Conservation (phyloP, 2,113 vertebrate genomes). For the Siniperca knerii region DNA sequence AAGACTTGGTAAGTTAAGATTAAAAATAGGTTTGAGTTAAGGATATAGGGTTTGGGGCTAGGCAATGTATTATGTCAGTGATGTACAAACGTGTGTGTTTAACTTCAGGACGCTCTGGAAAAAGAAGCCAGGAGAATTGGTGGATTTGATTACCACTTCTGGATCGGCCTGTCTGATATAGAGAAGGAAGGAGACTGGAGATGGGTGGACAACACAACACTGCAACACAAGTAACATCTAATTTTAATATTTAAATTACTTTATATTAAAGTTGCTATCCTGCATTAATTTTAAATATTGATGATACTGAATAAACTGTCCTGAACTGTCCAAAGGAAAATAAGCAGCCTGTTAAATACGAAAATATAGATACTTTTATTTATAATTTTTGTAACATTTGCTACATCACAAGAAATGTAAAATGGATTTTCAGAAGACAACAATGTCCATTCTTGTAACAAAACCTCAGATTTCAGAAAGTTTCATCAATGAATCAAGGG, state of each 20-base stretch:
- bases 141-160: conserved; percentile 48
- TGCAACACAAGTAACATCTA: conserved; percentile 59
- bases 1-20: background rate
- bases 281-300: background rate
- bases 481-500: conserved; percentile 30
- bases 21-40: background rate
- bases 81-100: background rate
- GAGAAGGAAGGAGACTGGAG: conserved; percentile 55
- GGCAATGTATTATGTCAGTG: background rate
- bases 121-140: conserved; percentile 14
- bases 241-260: background rate
- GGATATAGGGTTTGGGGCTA: background rate
- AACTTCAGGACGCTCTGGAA: conserved; percentile 32
- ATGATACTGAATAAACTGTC: conserved; percentile 7
- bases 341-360: background rate
- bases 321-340: background rate
- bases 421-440: background rate
- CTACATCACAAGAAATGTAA: background rate
- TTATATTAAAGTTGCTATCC: background rate
- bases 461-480: conserved; percentile 11
- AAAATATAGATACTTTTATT: background rate
- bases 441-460: background rate
- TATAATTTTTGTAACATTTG: background rate
- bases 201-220: conserved; percentile 78
- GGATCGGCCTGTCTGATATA: conserved; percentile 32